A percentile compares a stretch with the other conserved stretches of the same genome.
Evolutionary conservation across 2,888 invertebrate genomes (phyloP).

Genomic region (Rhagonycha lutea): DNA sequence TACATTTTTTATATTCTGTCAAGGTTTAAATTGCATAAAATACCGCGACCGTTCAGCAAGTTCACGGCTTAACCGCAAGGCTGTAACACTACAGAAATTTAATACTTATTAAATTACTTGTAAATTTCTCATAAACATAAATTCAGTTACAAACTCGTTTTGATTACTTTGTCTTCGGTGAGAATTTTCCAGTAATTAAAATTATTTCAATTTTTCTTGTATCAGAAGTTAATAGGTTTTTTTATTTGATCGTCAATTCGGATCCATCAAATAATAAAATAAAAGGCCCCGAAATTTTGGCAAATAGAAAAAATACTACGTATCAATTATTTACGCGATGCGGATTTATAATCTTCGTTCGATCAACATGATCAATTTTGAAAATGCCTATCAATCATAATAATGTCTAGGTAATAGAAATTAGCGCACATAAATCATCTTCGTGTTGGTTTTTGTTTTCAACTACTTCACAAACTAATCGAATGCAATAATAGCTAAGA

Average conservation of each 20-base stretch:
- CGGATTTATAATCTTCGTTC: constrained; percentile 8
- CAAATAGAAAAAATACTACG: neutral
- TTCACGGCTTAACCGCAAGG: neutral
- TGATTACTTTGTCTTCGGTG: neutral
- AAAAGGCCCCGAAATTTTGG: neutral
- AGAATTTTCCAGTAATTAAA: neutral
- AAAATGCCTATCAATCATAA: constrained; percentile 23
- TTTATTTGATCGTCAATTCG: neutral
- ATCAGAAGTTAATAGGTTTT: neutral
- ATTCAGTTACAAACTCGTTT: neutral
- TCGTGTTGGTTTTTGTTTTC: neutral
- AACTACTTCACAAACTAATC: neutral
- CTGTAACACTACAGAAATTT: neutral
- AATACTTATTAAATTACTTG: neutral
- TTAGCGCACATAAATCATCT: constrained; percentile 15
- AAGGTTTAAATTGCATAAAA: neutral
- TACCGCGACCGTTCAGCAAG: neutral
- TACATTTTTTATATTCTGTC: neutral
- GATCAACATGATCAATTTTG: constrained; percentile 15
- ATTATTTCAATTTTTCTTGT: neutral
- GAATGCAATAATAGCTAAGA: neutral
- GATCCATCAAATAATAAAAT: neutral
- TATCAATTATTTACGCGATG: constrained; percentile 22
- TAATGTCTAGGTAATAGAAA: constrained; percentile 19
- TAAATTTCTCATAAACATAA: neutral